Evolutionary conservation across 2,113 vertebrate genomes (phyloP).

Genomic region (Lipophrys pholis): DNA sequence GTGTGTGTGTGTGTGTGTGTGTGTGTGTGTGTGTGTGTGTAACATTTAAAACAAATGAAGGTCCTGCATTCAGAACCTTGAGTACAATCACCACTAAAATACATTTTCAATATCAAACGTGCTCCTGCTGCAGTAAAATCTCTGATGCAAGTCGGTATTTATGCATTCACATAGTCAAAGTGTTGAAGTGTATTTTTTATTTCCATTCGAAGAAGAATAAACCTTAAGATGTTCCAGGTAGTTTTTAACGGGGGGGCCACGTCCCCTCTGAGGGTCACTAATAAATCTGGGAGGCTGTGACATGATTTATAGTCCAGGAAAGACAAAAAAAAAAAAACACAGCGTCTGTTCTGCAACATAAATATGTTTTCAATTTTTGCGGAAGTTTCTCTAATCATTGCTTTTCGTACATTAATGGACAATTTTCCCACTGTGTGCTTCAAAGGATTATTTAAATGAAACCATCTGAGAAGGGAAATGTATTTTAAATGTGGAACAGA

Average conservation of each 20-base stretch:
- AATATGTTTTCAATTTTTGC: constrained; percentile 8
- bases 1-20: too few species aligned
- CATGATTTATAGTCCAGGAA: constrained; percentile 8
- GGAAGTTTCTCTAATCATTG: neutral
- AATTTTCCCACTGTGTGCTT: neutral
- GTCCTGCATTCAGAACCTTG: neutral
- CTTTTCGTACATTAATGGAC: neutral
- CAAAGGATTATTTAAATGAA: constrained; percentile 20
- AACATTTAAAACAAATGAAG: neutral
- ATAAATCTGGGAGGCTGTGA: constrained; percentile 2
- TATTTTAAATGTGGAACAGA: neutral
- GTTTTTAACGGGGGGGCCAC: neutral
- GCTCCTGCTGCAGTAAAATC: too few species aligned
- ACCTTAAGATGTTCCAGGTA: too few species aligned
- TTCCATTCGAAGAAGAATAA: too few species aligned
- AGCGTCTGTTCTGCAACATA: neutral
- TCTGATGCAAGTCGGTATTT: too few species aligned
- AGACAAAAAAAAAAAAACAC: neutral
- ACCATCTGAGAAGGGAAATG: neutral
- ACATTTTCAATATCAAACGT: too few species aligned
- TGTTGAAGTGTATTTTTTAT: too few species aligned
- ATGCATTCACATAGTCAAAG: too few species aligned
- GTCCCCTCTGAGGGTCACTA: neutral
- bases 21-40: too few species aligned
- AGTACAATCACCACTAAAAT: too few species aligned